A percentile compares a stretch with the other conserved stretches of the same genome.
Evolutionary conservation across 2,797 vertebrate species (phyloP).

Genomic region (Coccyzus lansbergi): DNA sequence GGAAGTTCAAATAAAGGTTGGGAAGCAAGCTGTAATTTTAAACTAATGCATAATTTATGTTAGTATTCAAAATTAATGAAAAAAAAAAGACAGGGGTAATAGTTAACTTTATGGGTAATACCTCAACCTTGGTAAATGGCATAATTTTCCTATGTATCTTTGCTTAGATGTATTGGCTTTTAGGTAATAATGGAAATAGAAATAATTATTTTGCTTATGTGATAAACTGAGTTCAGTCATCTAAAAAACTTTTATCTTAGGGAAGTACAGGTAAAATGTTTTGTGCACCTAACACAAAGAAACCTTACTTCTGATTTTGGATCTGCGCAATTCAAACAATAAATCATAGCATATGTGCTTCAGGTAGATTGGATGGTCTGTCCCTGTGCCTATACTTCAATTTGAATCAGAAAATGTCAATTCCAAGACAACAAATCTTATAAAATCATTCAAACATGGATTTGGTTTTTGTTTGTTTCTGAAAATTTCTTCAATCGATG

Average conservation of each 20-base stretch:
- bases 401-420: background rate
- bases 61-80: background rate
- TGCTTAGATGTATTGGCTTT: background rate
- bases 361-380: background rate
- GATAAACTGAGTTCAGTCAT: too few relatives aligned
- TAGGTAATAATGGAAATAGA: background rate
- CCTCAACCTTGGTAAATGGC: background rate
- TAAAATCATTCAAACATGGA: background rate
- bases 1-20: background rate
- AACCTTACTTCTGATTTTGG: too few relatives aligned
- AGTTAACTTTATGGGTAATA: background rate
- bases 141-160: background rate
- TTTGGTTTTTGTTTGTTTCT: background rate
- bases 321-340: background rate
- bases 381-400: background rate
- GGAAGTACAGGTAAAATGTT: too few relatives aligned
- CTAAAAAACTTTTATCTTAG: too few relatives aligned
- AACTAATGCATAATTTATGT: background rate
- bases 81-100: background rate
- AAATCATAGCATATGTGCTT: background rate
- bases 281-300: too few relatives aligned
- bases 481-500: background rate
- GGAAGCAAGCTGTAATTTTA: background rate
- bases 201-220: too few relatives aligned
- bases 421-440: background rate